Evolutionary conservation across 2,888 invertebrate genomes (phyloP).

Genomic region (Mallateleia sp.): DNA sequence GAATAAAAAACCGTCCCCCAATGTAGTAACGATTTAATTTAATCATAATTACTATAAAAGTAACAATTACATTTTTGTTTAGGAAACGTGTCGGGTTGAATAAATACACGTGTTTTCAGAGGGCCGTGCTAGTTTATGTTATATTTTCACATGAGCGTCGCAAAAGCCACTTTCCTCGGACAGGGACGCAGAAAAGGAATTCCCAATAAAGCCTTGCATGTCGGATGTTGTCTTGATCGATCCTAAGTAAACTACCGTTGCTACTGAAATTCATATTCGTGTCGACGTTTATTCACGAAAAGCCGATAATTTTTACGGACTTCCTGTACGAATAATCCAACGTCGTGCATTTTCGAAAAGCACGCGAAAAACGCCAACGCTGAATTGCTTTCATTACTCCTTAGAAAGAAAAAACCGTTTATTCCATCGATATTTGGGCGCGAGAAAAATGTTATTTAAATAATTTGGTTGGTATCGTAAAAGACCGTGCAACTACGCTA

Average conservation of each 20-base stretch:
- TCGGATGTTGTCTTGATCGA: slow-evolving; percentile 69
- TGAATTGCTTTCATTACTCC: background rate
- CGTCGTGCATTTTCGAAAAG: slow-evolving; percentile 26
- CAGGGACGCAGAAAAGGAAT: slow-evolving; percentile 56
- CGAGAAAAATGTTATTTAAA: slow-evolving; percentile 11
- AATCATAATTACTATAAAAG: background rate
- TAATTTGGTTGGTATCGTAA: slow-evolving; percentile 25
- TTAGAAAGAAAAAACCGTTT: background rate
- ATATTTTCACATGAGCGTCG: slow-evolving; percentile 57
- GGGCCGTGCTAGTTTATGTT: slow-evolving; percentile 17
- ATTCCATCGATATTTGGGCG: background rate
- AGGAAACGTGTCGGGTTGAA: slow-evolving; percentile 22
- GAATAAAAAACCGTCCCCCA: background rate
- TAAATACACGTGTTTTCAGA: slow-evolving; percentile 29
- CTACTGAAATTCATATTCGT: slow-evolving; percentile 63
- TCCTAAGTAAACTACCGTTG: slow-evolving; percentile 62
- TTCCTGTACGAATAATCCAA: slow-evolving; percentile 42
- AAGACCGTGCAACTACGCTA: background rate
- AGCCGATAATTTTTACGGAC: slow-evolving; percentile 46
- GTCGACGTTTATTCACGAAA: slow-evolving; percentile 54
- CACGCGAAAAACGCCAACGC: slow-evolving; percentile 11
- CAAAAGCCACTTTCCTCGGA: slow-evolving; percentile 53
- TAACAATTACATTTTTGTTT: background rate
- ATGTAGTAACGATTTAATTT: slow-evolving; percentile 5
- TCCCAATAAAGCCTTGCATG: slow-evolving; percentile 65